A percentile compares a stretch with the other conserved stretches of the same genome.
Evolutionary conservation across 2,113 vertebrate genomes (phyloP).

Genomic region (Pseudopodoces humilis): DNA sequence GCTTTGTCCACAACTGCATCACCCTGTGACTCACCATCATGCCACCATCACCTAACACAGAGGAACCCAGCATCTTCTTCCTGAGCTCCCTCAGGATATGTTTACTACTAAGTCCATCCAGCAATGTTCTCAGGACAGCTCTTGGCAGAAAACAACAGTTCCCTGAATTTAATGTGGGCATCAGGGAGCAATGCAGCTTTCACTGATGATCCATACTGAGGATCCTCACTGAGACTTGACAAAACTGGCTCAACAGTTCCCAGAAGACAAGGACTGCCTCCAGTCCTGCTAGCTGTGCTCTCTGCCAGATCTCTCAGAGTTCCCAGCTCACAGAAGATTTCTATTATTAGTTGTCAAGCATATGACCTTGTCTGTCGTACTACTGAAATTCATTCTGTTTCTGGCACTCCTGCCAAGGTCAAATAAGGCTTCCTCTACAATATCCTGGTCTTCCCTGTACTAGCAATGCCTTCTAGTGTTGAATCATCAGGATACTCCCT

Average conservation of each 20-base stretch:
- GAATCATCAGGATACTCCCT: not conserved
- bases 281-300: not conserved
- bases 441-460: not conserved
- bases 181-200: not conserved
- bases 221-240: not conserved
- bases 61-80: not conserved
- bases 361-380: conserved; percentile 23
- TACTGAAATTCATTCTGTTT: conserved; percentile 38
- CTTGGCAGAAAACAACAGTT: not conserved
- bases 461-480: conserved; percentile 29
- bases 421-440: not conserved
- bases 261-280: not conserved
- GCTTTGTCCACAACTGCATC: not conserved
- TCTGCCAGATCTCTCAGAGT: conserved; percentile 1
- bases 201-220: not conserved
- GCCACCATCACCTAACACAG: not conserved
- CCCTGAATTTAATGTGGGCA: not conserved
- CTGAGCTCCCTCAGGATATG: not conserved
- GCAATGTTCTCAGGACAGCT: not conserved
- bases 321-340: conserved; percentile 20
- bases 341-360: conserved; percentile 24
- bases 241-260: not conserved
- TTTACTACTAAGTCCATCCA: not conserved
- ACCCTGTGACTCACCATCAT: not conserved
- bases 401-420: conserved; percentile 44